Percentiles rank a stretch among this genome's conserved stretches.
These are phyloP conservation scores for Oryzias javanicus DNA, from an alignment of 2,113 vertebrate genomes.

Conservation along the genomic window DNA sequence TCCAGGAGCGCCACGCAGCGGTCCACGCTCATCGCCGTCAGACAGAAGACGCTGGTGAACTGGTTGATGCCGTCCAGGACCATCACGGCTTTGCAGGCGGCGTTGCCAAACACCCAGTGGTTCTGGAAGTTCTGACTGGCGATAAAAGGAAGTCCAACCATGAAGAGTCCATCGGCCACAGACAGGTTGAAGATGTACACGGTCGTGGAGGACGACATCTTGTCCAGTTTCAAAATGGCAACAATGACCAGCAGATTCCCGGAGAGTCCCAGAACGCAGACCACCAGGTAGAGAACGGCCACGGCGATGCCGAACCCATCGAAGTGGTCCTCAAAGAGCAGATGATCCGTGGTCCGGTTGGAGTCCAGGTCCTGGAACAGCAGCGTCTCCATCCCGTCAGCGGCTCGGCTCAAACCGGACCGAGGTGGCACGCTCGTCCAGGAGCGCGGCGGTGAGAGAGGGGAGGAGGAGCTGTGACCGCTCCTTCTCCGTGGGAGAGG, in stretches of 20 bases:
- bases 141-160: conserved; percentile 78
- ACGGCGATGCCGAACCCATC: conserved; percentile 55
- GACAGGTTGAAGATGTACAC: conserved; percentile 82
- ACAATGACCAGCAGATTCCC: conserved; percentile 75
- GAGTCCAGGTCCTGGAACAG: conserved; percentile 12
- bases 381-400: conserved; percentile 48
- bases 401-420: too few species aligned
- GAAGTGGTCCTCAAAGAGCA: conserved; percentile 7
- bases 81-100: conserved; percentile 74
- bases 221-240: conserved; percentile 72
- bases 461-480: conserved; percentile 15
- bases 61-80: conserved; percentile 81
- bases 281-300: conserved; percentile 68
- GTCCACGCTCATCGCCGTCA: conserved; percentile 78
- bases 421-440: background rate
- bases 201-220: conserved; percentile 72
- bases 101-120: conserved; percentile 73
- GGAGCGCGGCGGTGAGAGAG: conserved; percentile 10
- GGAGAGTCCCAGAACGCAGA: conserved; percentile 71
- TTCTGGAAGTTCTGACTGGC: conserved; percentile 73
- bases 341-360: conserved; percentile 44
- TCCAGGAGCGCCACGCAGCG: conserved; percentile 75
- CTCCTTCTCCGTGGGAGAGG: conserved; percentile 55
- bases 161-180: conserved; percentile 78
- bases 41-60: conserved; percentile 81